phyloP scores from a whole-genome alignment of 2,113 vertebrate genomes.

The Ranitomeya variabilis region DNA sequence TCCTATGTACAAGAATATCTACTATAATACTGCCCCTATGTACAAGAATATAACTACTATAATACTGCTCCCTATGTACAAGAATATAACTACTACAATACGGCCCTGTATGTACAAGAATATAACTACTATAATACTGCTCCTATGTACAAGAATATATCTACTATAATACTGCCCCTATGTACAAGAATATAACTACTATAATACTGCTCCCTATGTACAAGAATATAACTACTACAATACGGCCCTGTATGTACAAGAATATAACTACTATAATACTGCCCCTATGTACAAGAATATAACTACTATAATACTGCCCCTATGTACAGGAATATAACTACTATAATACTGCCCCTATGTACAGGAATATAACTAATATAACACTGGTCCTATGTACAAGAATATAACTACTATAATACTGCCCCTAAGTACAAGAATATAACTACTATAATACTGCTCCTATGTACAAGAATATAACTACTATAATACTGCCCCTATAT shows the following conservation, averaged over 20 bases:
- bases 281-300: conserved; percentile 1
- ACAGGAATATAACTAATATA: not conserved
- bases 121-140: not conserved
- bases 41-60: not conserved
- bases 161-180: not conserved
- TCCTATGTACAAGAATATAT: not conserved
- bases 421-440: too few relatives aligned
- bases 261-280: not conserved
- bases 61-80: not conserved
- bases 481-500: too few relatives aligned
- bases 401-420: not conserved
- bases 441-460: too few relatives aligned
- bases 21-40: too few relatives aligned
- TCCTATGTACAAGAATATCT: too few relatives aligned
- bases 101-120: not conserved
- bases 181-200: too few relatives aligned
- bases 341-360: too few relatives aligned
- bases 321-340: not conserved
- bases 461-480: too few relatives aligned
- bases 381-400: not conserved
- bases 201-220: too few relatives aligned
- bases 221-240: too few relatives aligned
- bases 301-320: conserved; percentile 11
- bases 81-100: not conserved
- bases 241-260: too few relatives aligned